Evolutionary conservation across 2,113 vertebrate genomes (phyloP).

Genomic region (Hypocryptadius cinnamomeus): DNA sequence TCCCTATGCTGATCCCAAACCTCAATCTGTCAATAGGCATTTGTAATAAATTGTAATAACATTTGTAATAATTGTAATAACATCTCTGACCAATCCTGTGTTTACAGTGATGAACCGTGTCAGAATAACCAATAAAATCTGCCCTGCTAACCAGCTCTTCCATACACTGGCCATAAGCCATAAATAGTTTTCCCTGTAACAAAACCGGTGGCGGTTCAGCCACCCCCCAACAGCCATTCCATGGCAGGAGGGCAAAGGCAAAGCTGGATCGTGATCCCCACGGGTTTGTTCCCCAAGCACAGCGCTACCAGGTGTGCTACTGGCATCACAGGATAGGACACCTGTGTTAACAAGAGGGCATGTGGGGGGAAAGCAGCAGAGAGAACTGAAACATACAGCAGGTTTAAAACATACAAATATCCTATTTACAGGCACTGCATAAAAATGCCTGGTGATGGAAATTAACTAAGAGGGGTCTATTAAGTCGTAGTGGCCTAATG

Average conservation of each 20-base stretch:
- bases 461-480: neutral
- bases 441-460: neutral
- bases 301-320: too few species aligned
- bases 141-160: neutral
- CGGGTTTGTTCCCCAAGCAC: neutral
- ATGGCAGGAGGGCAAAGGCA: neutral
- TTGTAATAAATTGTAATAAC: neutral
- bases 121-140: neutral
- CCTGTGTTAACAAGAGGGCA: fast-evolving
- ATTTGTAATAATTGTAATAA: neutral
- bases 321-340: too few species aligned
- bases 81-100: neutral
- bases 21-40: fast-evolving
- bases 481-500: fast-evolving
- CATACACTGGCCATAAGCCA: neutral
- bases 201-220: neutral
- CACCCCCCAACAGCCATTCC: neutral
- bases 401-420: neutral
- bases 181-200: neutral
- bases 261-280: neutral
- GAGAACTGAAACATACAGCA: neutral
- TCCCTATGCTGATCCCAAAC: neutral
- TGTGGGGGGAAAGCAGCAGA: neutral
- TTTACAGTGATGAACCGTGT: neutral
- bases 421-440: neutral